Conservation (phyloP, 2,113 vertebrate species). For the Dolichotis patagonum region DNA sequence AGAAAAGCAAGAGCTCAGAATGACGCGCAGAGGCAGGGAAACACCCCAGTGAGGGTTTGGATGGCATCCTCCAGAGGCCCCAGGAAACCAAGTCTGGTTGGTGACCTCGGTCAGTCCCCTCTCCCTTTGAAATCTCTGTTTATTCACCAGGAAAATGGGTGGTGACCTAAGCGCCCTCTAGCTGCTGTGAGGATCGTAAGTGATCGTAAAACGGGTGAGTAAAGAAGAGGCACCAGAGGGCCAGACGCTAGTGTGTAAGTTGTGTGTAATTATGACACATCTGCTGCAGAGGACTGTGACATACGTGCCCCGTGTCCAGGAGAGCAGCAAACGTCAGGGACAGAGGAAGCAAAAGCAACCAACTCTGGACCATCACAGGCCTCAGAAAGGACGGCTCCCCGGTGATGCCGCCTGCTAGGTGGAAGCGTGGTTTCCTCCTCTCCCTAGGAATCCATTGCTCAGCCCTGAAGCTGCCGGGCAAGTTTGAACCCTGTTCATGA, state of each 20-base stretch:
- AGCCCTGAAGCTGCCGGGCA: neutral
- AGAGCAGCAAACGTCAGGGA: neutral
- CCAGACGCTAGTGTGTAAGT: accelerated
- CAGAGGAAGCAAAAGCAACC: neutral
- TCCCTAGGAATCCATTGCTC: neutral
- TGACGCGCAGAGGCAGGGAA: neutral
- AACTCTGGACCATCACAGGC: neutral
- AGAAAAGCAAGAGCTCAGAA: neutral
- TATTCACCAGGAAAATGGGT: neutral
- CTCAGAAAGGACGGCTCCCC: neutral
- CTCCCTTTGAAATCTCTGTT: neutral
- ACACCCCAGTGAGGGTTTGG: neutral
- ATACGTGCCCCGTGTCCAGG: neutral
- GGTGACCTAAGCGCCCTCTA: neutral
- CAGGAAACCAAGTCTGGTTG: neutral
- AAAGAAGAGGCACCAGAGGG: neutral
- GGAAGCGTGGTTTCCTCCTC: neutral
- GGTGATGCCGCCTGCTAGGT: neutral
- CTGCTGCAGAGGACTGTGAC: neutral
- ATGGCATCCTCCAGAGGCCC: neutral
- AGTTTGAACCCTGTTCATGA: neutral
- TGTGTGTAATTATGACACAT: too few species aligned
- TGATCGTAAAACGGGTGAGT: neutral
- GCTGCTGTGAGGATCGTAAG: neutral
- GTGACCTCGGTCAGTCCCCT: neutral